These are phyloP conservation scores for Drosophila seclusa DNA, from an alignment of 2,888 invertebrate genomes.

Conservation along the genomic window DNA sequence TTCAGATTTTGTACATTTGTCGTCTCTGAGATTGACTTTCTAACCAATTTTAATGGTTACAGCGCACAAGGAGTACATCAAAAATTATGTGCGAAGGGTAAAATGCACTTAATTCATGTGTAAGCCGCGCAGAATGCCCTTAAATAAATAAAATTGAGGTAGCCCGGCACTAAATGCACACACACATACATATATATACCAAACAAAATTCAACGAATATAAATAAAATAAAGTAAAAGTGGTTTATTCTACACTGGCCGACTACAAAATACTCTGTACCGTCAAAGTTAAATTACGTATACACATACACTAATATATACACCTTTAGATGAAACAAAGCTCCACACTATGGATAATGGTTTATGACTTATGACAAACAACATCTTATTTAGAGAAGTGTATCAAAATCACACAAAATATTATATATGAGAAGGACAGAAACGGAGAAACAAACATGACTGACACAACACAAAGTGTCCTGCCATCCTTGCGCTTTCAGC, in stretches of 20 bases:
- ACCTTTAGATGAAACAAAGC: neutral
- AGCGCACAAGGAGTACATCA: conserved; percentile 1
- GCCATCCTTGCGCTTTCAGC: conserved; percentile 48
- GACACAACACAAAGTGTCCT: conserved; percentile 45
- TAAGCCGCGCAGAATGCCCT: conserved; percentile 59
- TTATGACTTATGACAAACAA: neutral
- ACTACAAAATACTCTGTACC: neutral
- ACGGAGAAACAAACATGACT: conserved; percentile 38
- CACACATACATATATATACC: neutral
- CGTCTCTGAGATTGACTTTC: neutral
- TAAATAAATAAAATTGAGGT: conserved; percentile 78
- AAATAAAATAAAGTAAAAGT: neutral
- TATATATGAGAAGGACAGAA: neutral
- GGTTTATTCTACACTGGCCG: neutral
- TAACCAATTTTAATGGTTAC: neutral
- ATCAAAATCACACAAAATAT: neutral
- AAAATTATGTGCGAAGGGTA: conserved; percentile 23
- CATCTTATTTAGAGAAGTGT: neutral
- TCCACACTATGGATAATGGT: neutral
- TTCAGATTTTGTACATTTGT: too few relatives aligned
- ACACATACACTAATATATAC: neutral
- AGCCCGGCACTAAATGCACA: conserved; percentile 66
- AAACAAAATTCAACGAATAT: neutral
- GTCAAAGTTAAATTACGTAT: neutral
- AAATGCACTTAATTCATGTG: conserved; percentile 75